Evolutionary conservation across 2,888 invertebrate genomes (phyloP).

Genomic region (Ferrisia virgata): DNA sequence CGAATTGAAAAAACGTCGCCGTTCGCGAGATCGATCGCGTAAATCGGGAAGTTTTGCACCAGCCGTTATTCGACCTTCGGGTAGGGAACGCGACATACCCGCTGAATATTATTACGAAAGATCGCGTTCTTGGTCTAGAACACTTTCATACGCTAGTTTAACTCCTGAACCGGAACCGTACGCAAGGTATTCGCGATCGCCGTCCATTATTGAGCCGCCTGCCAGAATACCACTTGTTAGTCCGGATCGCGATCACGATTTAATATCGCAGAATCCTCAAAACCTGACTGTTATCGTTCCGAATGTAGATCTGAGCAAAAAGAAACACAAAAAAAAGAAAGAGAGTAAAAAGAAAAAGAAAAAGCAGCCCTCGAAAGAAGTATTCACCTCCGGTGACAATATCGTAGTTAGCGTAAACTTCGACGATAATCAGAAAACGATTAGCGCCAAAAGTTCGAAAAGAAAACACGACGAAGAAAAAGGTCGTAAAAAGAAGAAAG

Average conservation of each 20-base stretch:
- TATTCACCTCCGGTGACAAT: conserved; percentile 88
- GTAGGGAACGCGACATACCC: not conserved
- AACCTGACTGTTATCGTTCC: conserved; percentile 62
- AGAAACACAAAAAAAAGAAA: conserved; percentile 56
- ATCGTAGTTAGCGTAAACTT: conserved; percentile 90
- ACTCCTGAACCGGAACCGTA: conserved; percentile 30
- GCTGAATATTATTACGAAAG: not conserved
- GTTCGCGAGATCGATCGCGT: not conserved
- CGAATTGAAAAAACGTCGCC: not conserved
- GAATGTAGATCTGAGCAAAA: conserved; percentile 57
- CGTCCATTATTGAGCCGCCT: conserved; percentile 48
- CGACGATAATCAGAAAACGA: conserved; percentile 52
- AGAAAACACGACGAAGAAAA: conserved; percentile 55
- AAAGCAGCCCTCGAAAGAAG: conserved; percentile 68
- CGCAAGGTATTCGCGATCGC: conserved; percentile 23
- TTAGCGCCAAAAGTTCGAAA: conserved; percentile 51
- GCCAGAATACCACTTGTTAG: not conserved
- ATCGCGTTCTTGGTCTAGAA: conserved; percentile 52
- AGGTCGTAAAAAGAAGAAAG: conserved; percentile 37
- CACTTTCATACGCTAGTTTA: not conserved
- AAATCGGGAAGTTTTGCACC: not conserved
- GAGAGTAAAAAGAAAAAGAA: conserved; percentile 55
- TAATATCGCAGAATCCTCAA: conserved; percentile 50
- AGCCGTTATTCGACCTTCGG: not conserved
- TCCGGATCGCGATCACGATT: not conserved